phyloP scores from a whole-genome alignment of 2,888 invertebrate genomes.

The Apamea epomidion region DNA sequence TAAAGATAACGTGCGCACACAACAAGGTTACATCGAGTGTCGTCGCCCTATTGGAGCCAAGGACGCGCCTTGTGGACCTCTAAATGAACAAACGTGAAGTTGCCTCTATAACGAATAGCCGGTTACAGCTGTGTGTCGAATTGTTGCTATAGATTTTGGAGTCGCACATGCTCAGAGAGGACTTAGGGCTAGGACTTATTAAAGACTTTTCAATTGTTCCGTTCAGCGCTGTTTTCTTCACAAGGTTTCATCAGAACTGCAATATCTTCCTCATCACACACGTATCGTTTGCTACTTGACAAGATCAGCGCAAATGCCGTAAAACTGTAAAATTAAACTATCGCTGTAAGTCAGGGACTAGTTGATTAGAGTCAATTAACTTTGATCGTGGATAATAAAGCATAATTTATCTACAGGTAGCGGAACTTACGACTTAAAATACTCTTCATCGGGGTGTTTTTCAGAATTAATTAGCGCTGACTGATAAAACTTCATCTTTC shows the following conservation, averaged over 20 bases:
- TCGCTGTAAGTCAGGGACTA: not conserved
- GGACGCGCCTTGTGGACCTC: slow-evolving; percentile 24
- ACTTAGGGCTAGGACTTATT: not conserved
- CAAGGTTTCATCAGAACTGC: not conserved
- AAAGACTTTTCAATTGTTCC: not conserved
- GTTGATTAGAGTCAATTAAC: not conserved
- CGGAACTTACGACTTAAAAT: slow-evolving; percentile 3
- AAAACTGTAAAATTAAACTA: not conserved
- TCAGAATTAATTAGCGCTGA: slow-evolving; percentile 26
- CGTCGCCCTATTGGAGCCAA: slow-evolving; percentile 34
- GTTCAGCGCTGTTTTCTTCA: not conserved
- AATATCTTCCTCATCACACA: not conserved
- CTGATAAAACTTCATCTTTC: slow-evolving; percentile 17
- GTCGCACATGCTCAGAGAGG: not conserved
- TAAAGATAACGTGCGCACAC: slow-evolving; percentile 35
- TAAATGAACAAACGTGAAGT: slow-evolving; percentile 1
- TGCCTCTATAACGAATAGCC: not conserved
- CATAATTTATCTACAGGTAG: not conserved
- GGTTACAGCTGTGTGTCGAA: not conserved
- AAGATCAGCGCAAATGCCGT: not conserved
- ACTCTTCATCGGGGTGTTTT: slow-evolving; percentile 16
- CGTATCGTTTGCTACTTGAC: not conserved
- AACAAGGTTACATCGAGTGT: slow-evolving; percentile 40
- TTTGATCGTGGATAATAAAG: not conserved
- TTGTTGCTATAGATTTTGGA: not conserved